A percentile compares a stretch with the other conserved stretches of the same genome.
phyloP scores from a whole-genome alignment of 2,797 vertebrate species.

The Tragelaphus eurycerus region DNA sequence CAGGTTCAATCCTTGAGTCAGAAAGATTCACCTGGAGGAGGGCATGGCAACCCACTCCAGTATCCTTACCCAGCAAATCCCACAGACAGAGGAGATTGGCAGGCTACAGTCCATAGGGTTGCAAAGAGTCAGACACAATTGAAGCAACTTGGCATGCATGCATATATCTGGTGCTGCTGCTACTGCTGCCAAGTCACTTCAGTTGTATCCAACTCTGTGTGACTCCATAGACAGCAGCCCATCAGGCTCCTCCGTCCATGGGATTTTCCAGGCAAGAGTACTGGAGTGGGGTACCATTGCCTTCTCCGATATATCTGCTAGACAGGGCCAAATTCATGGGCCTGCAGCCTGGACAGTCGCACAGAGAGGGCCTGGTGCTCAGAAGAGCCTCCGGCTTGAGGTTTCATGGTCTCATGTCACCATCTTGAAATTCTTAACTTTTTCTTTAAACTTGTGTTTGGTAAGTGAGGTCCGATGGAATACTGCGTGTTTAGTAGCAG shows the following conservation, averaged over 20 bases:
- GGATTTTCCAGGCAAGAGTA: too few relatives aligned
- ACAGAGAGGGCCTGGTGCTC: background rate
- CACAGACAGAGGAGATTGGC: background rate
- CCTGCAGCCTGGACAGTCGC: too few relatives aligned
- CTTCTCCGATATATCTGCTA: background rate
- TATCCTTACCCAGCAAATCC: background rate
- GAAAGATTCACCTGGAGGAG: background rate
- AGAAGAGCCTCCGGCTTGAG: background rate
- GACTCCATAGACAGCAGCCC: too few relatives aligned
- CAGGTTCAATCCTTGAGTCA: background rate
- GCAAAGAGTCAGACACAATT: background rate
- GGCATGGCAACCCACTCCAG: background rate
- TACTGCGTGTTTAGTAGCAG: fast-evolving
- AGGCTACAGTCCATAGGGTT: background rate
- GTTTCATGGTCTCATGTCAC: background rate
- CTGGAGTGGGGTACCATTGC: too few relatives aligned
- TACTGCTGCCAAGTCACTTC: too few relatives aligned
- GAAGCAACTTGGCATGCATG: background rate
- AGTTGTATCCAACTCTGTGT: too few relatives aligned
- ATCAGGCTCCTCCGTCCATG: too few relatives aligned
- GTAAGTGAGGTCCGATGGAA: background rate
- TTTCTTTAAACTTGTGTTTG: background rate
- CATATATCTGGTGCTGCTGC: background rate
- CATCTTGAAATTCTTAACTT: background rate
- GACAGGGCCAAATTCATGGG: background rate